Evolutionary conservation across 2,888 invertebrate genomes (phyloP).

Genomic region (Gari tellinella): DNA sequence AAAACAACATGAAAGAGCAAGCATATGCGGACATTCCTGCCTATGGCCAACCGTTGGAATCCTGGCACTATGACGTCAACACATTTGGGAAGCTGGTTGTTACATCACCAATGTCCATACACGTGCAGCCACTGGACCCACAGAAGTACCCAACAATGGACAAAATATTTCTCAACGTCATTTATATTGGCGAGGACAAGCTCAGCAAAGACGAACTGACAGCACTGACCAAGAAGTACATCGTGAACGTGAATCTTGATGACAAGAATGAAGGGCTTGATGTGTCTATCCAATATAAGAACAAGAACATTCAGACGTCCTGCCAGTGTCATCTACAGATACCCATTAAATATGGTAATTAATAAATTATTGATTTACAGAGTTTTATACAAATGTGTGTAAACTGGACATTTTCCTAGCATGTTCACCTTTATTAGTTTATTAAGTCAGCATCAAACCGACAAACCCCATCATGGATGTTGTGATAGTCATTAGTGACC

Average conservation of each 20-base stretch:
- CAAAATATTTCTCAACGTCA: conserved; percentile 60
- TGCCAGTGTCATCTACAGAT: conserved; percentile 60
- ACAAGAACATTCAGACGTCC: conserved; percentile 34
- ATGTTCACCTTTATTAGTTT: too few species aligned
- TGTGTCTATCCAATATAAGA: conserved; percentile 50
- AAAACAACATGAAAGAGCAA: too few species aligned
- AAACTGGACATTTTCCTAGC: too few species aligned
- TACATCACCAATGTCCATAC: conserved; percentile 55
- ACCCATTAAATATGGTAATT: conserved; percentile 68
- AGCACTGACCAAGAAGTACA: conserved; percentile 52
- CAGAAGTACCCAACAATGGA: conserved; percentile 66
- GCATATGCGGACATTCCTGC: conserved; percentile 10
- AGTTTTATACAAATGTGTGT: too few species aligned
- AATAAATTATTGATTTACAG: background rate
- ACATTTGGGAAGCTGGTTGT: conserved; percentile 55
- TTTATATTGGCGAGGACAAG: conserved; percentile 40
- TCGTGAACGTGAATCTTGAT: conserved; percentile 53
- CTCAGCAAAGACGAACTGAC: conserved; percentile 20
- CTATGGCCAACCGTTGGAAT: conserved; percentile 53
- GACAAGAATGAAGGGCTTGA: conserved; percentile 43
- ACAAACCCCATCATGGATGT: too few species aligned
- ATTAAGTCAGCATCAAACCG: too few species aligned
- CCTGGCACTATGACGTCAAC: conserved; percentile 61
- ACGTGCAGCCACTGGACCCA: conserved; percentile 60
- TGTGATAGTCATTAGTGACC: too few species aligned